phyloP scores from a whole-genome alignment of 2,113 vertebrate species.

The Notothenia coriiceps region DNA sequence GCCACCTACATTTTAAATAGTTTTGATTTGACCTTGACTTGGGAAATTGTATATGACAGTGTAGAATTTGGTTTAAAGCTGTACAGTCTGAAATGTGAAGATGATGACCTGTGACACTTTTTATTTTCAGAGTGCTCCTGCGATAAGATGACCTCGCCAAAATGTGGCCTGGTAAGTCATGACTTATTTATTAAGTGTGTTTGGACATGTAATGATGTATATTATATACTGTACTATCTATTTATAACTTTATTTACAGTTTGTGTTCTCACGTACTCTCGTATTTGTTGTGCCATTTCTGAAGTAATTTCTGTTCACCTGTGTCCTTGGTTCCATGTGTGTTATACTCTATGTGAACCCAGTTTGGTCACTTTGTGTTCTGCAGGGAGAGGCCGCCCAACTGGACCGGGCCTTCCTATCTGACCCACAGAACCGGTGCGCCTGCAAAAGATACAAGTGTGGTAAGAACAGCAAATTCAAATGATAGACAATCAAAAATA shows the following conservation, averaged over 20 bases:
- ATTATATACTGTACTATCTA: neutral
- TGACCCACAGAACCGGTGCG: conserved; percentile 89
- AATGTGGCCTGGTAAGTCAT: conserved; percentile 90
- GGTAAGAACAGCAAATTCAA: conserved; percentile 83
- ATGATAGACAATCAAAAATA: too few relatives aligned
- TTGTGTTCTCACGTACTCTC: neutral
- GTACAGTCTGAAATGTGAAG: too few relatives aligned
- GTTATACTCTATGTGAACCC: neutral
- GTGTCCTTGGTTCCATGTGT: neutral
- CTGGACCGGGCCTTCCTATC: conserved; percentile 88
- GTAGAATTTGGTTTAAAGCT: too few relatives aligned
- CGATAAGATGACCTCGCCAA: conserved; percentile 87
- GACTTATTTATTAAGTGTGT: neutral
- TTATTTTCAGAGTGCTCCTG: conserved; percentile 91
- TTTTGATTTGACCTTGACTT: neutral
- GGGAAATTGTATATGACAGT: neutral
- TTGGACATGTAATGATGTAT: neutral
- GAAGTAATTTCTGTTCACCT: neutral
- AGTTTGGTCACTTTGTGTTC: neutral
- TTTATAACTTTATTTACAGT: neutral
- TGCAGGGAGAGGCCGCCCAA: conserved; percentile 91
- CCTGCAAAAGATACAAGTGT: conserved; percentile 91
- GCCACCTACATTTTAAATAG: neutral
- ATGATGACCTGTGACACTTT: neutral
- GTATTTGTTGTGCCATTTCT: neutral